Evolutionary conservation across 2,797 vertebrate species (phyloP).

Genomic region (Siniperca scherzeri): DNA sequence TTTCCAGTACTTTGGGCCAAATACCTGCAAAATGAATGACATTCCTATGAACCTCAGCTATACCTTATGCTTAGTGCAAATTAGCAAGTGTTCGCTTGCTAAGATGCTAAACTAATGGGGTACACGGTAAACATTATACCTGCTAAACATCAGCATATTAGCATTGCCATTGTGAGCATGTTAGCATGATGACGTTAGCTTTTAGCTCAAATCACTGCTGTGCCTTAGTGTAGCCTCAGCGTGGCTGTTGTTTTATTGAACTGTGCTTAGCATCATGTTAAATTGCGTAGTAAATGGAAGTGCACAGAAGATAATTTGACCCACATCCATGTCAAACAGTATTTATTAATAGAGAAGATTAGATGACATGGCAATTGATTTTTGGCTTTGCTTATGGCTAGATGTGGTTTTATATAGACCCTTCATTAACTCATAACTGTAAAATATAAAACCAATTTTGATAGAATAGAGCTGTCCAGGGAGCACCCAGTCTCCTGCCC

Average conservation of each 20-base stretch:
- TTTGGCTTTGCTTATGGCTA: background rate
- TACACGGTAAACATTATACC: too few relatives aligned
- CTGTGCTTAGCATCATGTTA: background rate
- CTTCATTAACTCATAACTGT: background rate
- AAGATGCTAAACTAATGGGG: too few relatives aligned
- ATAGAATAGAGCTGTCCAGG: background rate
- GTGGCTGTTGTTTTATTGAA: background rate
- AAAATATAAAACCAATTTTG: background rate
- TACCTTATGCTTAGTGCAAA: too few relatives aligned
- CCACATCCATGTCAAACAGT: background rate
- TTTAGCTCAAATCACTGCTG: too few relatives aligned
- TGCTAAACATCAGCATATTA: too few relatives aligned
- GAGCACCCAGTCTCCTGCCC: background rate
- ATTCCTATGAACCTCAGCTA: too few relatives aligned
- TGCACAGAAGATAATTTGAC: background rate
- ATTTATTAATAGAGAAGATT: background rate
- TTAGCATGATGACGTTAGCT: too few relatives aligned
- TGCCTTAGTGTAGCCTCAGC: background rate
- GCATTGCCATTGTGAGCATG: too few relatives aligned
- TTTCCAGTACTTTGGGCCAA: too few relatives aligned
- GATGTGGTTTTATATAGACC: background rate
- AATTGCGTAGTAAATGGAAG: background rate
- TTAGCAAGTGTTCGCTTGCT: too few relatives aligned
- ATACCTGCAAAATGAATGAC: too few relatives aligned
- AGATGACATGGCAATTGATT: background rate